phyloP scores from a whole-genome alignment of 2,113 vertebrate genomes.

The Pungitius pungitius region DNA sequence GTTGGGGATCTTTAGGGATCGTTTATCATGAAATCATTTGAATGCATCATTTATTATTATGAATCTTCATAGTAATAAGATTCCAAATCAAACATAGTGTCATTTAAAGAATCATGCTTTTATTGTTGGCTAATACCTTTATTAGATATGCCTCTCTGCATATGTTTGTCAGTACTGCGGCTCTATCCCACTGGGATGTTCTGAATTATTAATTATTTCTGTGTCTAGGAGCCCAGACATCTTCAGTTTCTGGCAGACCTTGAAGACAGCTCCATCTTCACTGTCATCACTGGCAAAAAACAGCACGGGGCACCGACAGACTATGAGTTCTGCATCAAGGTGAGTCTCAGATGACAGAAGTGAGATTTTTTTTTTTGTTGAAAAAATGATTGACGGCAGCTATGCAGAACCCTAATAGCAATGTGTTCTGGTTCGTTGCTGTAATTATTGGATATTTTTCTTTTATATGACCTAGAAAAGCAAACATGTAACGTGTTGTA shows the following conservation, averaged over 20 bases:
- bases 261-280: conserved; percentile 94
- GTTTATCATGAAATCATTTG: too few relatives aligned
- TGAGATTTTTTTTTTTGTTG: conserved; percentile 21
- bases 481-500: background rate
- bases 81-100: conserved; percentile 22
- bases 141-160: conserved; percentile 3
- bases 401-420: background rate
- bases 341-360: conserved; percentile 64
- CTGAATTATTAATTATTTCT: conserved; percentile 60
- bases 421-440: conserved; percentile 1
- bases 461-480: background rate
- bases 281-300: conserved; percentile 88
- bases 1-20: too few relatives aligned
- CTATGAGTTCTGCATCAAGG: conserved; percentile 95
- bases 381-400: conserved; percentile 28
- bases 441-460: background rate
- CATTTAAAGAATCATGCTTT: conserved; percentile 12
- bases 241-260: conserved; percentile 93
- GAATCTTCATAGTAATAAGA: background rate
- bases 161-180: conserved; percentile 27
- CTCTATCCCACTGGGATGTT: conserved; percentile 38
- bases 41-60: background rate
- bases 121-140: too few relatives aligned
- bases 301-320: conserved; percentile 91
- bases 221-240: conserved; percentile 92